These are phyloP conservation scores for Limosa lapponica DNA, from an alignment of 2,797 vertebrate species.

Conservation along the genomic window DNA sequence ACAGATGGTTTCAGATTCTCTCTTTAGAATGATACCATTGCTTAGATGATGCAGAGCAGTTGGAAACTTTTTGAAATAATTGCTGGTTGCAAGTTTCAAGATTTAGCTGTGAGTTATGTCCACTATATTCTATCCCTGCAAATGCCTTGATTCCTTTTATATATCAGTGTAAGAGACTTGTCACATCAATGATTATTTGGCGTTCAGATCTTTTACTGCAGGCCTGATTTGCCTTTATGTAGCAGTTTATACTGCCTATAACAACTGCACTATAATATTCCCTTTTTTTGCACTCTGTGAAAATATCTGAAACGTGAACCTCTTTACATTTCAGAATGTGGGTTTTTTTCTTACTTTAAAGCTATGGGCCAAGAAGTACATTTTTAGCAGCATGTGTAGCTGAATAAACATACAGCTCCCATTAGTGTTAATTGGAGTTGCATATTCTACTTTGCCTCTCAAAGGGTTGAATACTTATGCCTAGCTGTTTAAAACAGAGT, in stretches of 20 bases:
- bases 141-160: not conserved
- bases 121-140: not conserved
- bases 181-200: not conserved
- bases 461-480: not conserved
- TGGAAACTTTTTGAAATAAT: constrained; percentile 33
- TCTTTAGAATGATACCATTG: not conserved
- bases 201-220: constrained; percentile 3
- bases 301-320: not conserved
- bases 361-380: not conserved
- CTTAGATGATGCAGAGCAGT: constrained; percentile 11
- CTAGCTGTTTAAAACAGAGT: not conserved
- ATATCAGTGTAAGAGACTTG: not conserved
- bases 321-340: not conserved
- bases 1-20: constrained; percentile 38
- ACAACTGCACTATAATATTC: not conserved
- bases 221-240: constrained; percentile 9
- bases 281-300: not conserved
- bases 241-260: not conserved
- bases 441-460: not conserved
- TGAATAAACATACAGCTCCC: constrained; percentile 3
- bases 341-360: not conserved
- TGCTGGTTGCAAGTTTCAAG: not conserved
- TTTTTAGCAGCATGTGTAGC: not conserved
- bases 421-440: not conserved
- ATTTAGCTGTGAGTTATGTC: constrained; percentile 25